Conservation (phyloP, 2,113 vertebrate species). For the Meleagris gallopavo region DNA sequence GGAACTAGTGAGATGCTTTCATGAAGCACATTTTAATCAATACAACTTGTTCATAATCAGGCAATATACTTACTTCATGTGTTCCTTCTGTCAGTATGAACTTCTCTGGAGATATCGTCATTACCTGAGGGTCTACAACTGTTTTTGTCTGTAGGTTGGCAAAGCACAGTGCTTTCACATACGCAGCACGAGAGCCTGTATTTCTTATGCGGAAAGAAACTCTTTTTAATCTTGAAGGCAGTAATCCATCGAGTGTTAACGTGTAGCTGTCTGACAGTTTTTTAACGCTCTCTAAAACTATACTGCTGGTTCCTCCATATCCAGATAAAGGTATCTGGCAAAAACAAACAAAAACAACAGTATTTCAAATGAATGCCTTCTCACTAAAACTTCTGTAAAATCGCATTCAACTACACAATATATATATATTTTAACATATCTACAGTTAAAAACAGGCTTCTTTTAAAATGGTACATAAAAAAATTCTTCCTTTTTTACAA, state of each 20-base stretch:
- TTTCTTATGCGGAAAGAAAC: slow-evolving; percentile 86
- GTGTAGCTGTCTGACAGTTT: slow-evolving; percentile 88
- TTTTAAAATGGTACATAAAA: background rate
- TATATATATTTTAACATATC: background rate
- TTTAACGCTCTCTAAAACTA: slow-evolving; percentile 91
- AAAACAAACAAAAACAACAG: background rate
- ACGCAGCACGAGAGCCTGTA: slow-evolving; percentile 92
- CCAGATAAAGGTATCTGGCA: slow-evolving; percentile 92
- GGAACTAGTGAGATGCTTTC: background rate
- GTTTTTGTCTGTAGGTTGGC: slow-evolving; percentile 77
- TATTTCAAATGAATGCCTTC: background rate
- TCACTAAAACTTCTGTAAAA: background rate
- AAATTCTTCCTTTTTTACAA: background rate
- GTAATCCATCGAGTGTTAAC: slow-evolving; percentile 76
- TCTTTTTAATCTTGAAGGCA: slow-evolving; percentile 78
- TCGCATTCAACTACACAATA: background rate
- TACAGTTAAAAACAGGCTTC: background rate
- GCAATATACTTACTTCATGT: slow-evolving; percentile 83
- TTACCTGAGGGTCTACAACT: slow-evolving; percentile 79
- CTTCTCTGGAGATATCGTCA: slow-evolving; percentile 89
- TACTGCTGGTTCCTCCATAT: slow-evolving; percentile 93
- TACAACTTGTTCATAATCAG: background rate
- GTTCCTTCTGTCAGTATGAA: slow-evolving; percentile 92
- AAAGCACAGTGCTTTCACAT: slow-evolving; percentile 88
- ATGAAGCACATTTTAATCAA: background rate